Evolutionary conservation across 30 jellyfish, hydroid and myxozoan species (phyloP), one percentile per base, ranked within the genome.

Genomic region (Aurelia sp.): DNA sequence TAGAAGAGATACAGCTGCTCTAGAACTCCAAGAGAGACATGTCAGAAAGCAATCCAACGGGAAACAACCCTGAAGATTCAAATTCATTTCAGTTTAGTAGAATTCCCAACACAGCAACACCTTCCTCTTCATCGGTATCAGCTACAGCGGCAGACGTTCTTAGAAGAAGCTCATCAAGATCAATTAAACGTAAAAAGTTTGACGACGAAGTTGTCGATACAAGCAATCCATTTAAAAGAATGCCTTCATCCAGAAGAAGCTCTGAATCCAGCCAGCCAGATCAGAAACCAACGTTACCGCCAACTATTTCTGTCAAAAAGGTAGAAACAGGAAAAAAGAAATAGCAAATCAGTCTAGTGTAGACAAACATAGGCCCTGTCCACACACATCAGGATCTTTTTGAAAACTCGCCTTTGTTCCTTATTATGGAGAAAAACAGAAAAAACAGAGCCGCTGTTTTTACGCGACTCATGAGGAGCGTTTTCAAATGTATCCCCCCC

Each of bases 161-260:
- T 5, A 58, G 97, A 20, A 87, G 99, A 66, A 96, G 99, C 71
- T 96, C 99, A 7, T 96, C 99, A 18, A 81, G 99, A 72, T 90
- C 99, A 2, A 90, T 96, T 20, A 96, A 96, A 82, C 66, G 99
- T 47, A 97, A 97, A 81, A 96, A 96, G 80, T 96, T 96, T 82
- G 99, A 96, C 84, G 99, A 96, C 75, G 99, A 96, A 86, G 68
- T 96, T 58, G 98, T 96, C 6, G 99, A 96, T 60, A 88, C 97
- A 20, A 89, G 92, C 53, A 80, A 76, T 50, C 94, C 97, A 6
- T 76, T 72, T 44, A 70, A 81, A 22, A 77, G 91, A 44, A 63
- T 81, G 79, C 94, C 81, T 5, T 81, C 97, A 22, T 80, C 96
- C 20, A 74, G 99, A 60, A 89, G 92, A 85, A 94, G 90, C 44